These are phyloP conservation scores for Drosophila affinis DNA, from an alignment of 2,888 invertebrate genomes.

Conservation along the genomic window DNA sequence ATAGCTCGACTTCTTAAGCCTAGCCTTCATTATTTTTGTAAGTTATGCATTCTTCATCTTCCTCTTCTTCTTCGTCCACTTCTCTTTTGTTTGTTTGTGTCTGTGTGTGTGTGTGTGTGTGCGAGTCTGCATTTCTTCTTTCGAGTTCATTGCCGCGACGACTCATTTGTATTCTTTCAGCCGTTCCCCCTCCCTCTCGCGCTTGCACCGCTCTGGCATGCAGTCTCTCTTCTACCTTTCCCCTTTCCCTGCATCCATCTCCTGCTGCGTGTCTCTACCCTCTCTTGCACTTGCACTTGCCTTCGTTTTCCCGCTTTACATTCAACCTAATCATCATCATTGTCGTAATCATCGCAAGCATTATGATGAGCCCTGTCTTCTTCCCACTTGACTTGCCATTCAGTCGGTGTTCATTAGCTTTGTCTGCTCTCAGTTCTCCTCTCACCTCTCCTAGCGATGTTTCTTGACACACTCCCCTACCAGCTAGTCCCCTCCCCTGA, in stretches of 20 bases:
- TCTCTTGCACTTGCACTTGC: conserved; percentile 60
- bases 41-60: conserved; percentile 35
- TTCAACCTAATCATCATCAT: conserved; percentile 17
- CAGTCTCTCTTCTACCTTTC: not conserved
- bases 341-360: conserved; percentile 8
- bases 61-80: conserved; percentile 1
- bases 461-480: conserved; percentile 44
- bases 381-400: conserved; percentile 65
- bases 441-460: not conserved
- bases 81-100: conserved; percentile 42
- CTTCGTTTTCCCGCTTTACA: conserved; percentile 24
- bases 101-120: conserved; percentile 64
- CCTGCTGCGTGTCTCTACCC: conserved; percentile 11
- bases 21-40: not conserved
- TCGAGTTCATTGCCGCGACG: conserved; percentile 76
- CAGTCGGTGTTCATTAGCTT: conserved; percentile 63
- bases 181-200: not conserved
- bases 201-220: not conserved
- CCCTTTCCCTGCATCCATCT: not conserved
- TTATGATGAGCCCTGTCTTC: conserved; percentile 27
- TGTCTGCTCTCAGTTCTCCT: conserved; percentile 21
- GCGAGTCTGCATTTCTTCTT: conserved; percentile 68
- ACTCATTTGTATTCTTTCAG: conserved; percentile 19
- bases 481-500: conserved; percentile 57
- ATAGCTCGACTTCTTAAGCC: not conserved